Evolutionary conservation across 2,797 vertebrate species (phyloP).

Genomic region (Fringilla coelebs): DNA sequence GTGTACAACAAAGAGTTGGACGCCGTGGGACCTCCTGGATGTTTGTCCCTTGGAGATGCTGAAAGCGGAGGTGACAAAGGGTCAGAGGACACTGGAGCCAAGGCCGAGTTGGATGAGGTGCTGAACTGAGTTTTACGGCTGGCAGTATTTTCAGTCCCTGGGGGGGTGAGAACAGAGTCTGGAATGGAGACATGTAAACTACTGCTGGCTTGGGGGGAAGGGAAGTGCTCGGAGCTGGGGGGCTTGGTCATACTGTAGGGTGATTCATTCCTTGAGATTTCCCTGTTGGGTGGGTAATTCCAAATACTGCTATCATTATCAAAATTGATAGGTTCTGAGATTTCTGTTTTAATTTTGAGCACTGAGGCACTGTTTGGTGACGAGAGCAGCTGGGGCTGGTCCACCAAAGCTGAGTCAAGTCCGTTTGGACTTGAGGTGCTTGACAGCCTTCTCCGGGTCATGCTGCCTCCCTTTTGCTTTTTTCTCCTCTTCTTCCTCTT

Average conservation of each 20-base stretch:
- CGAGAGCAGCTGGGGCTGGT: slow-evolving; percentile 86
- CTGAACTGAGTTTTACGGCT: slow-evolving; percentile 89
- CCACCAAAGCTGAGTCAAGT: slow-evolving; percentile 83
- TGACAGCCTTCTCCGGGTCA: slow-evolving; percentile 83
- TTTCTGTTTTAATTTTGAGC: slow-evolving; percentile 99
- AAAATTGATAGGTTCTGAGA: slow-evolving; percentile 97
- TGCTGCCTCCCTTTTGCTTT: slow-evolving; percentile 90
- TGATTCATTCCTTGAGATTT: slow-evolving; percentile 97
- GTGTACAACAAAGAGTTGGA: slow-evolving; percentile 93
- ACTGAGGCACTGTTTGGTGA: slow-evolving; percentile 89
- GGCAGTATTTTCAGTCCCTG: slow-evolving; percentile 86
- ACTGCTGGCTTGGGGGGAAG: slow-evolving; percentile 85
- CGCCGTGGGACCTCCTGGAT: slow-evolving; percentile 86
- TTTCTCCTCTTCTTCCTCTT: slow-evolving; percentile 94
- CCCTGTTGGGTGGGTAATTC: slow-evolving; percentile 98
- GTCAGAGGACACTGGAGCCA: slow-evolving; percentile 88
- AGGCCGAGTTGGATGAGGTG: slow-evolving; percentile 78
- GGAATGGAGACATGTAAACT: slow-evolving; percentile 92
- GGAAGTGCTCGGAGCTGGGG: slow-evolving; percentile 87
- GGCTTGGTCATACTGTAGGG: slow-evolving; percentile 97
- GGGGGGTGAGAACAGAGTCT: slow-evolving; percentile 95
- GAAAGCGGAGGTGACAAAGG: slow-evolving; percentile 97
- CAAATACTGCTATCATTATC: slow-evolving; percentile 99
- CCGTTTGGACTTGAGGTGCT: slow-evolving; percentile 84
- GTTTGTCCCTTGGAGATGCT: slow-evolving; percentile 95